phyloP scores from a whole-genome alignment of 2,113 vertebrate species.

The Plecturocebus donacophilus region DNA sequence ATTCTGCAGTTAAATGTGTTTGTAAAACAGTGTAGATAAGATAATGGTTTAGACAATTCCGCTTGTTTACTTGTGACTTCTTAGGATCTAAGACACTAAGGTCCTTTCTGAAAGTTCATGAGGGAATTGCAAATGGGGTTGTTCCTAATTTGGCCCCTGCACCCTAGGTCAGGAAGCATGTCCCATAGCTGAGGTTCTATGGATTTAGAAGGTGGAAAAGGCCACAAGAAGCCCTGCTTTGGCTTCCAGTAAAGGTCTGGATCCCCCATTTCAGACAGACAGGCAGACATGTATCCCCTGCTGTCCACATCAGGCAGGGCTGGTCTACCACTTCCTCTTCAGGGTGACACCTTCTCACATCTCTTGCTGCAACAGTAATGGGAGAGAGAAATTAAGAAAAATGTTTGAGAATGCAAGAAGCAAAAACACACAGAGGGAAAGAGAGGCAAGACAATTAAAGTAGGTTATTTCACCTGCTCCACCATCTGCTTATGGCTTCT shows the following conservation, averaged over 20 bases:
- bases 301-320: neutral
- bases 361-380: neutral
- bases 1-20: neutral
- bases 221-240: neutral
- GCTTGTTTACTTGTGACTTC: neutral
- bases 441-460: neutral
- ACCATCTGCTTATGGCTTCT: neutral
- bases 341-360: neutral
- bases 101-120: neutral
- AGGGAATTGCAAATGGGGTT: neutral
- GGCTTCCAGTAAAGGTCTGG: neutral
- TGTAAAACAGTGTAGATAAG: neutral
- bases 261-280: neutral
- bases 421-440: neutral
- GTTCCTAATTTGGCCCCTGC: neutral
- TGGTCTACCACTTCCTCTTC: neutral
- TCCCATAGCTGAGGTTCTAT: neutral
- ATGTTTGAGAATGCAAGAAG: neutral
- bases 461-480: neutral
- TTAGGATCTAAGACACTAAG: neutral
- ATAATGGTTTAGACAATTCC: neutral
- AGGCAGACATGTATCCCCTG: neutral
- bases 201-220: neutral
- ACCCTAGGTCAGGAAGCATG: neutral
- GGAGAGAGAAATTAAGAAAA: slow-evolving; percentile 29